Conservation (phyloP, 2,888 invertebrate species). For the Napeogenes sylphis region DNA sequence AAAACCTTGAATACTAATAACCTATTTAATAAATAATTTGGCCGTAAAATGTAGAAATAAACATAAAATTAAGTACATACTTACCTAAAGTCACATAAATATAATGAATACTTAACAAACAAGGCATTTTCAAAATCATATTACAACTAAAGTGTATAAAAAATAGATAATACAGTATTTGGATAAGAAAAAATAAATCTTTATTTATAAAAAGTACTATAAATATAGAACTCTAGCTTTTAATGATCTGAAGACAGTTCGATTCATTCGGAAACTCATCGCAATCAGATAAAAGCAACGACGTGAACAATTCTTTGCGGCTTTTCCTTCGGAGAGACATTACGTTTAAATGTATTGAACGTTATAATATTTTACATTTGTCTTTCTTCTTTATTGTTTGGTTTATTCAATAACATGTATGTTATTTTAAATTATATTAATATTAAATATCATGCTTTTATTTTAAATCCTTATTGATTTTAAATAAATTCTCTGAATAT, state of each 20-base stretch:
- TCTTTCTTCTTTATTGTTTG: not conserved
- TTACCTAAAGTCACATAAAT: no score
- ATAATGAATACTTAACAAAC: no score
- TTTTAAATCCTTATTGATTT: not conserved
- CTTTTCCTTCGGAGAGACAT: not conserved
- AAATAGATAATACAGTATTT: no score
- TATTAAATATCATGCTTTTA: not conserved
- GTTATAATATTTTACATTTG: no score
- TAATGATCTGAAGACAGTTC: constrained; percentile 9
- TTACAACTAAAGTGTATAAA: no score
- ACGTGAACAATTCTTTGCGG: constrained; percentile 1
- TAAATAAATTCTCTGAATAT: not conserved
- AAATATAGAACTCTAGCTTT: not conserved
- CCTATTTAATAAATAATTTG: not conserved
- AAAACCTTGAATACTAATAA: not conserved
- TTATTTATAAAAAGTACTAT: not conserved
- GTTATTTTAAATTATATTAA: no score
- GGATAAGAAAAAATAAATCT: not conserved
- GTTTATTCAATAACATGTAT: no score
- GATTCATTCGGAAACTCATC: constrained; percentile 18
- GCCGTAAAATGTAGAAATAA: no score
- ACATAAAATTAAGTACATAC: no score
- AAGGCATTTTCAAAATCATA: no score
- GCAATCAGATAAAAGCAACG: constrained; percentile 3
- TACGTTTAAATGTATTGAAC: no score